phyloP scores from a whole-genome alignment of 2,888 invertebrate species.

The Drosophila ustulata region DNA sequence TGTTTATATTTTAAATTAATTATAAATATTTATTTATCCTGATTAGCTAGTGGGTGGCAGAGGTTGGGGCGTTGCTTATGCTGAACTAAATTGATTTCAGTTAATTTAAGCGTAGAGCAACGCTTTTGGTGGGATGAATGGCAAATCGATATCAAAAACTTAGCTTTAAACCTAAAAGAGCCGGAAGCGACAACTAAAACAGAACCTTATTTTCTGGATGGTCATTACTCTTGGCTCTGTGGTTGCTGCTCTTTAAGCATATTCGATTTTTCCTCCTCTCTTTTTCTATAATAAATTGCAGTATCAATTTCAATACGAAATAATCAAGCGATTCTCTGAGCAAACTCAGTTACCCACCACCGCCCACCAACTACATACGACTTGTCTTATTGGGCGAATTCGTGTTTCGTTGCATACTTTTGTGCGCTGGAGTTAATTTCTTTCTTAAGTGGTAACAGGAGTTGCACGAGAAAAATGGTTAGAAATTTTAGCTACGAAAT shows the following conservation, averaged over 20 bases:
- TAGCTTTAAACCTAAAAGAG: conserved; percentile 61
- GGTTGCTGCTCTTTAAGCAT: conserved; percentile 42
- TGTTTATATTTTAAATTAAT: conserved; percentile 81
- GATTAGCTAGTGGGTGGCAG: conserved; percentile 59
- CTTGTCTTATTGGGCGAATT: conserved; percentile 41
- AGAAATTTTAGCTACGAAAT: conserved; percentile 44
- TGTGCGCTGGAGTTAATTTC: conserved; percentile 72
- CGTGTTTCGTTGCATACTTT: conserved; percentile 62
- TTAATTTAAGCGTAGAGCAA: conserved; percentile 72
- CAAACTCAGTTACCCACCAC: conserved; percentile 11
- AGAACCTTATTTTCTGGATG: conserved; percentile 46
- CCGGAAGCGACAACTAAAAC: conserved; percentile 17
- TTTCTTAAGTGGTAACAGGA: conserved; percentile 63
- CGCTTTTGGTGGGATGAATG: conserved; percentile 30
- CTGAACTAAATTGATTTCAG: conserved; percentile 77
- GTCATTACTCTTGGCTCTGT: conserved; percentile 59
- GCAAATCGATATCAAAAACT: conserved; percentile 65
- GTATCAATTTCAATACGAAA: conserved; percentile 76
- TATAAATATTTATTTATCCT: conserved; percentile 81
- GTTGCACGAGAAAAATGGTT: conserved; percentile 21
- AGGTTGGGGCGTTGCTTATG: conserved; percentile 28
- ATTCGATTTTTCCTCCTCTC: conserved; percentile 42
- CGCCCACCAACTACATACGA: conserved; percentile 9
- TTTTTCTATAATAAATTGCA: conserved; percentile 74
- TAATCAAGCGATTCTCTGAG: conserved; percentile 63